A percentile compares a stretch with the other conserved stretches of the same genome.
These are phyloP conservation scores for Watersipora subatra DNA, from an alignment of 1,140 invertebrate genomes.

Conservation along the genomic window DNA sequence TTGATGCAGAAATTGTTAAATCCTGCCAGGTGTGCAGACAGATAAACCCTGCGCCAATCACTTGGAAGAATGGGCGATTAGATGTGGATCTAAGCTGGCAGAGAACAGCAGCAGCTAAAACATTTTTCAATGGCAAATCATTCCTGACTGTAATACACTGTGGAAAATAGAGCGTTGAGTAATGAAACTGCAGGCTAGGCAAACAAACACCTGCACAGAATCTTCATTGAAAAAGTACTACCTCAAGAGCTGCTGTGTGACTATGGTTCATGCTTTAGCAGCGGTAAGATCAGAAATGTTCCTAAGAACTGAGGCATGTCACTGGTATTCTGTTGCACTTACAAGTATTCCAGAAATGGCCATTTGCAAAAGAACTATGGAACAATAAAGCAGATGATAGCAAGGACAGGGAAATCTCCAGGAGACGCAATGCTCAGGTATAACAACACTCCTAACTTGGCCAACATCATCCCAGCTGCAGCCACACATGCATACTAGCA, in stretches of 20 bases:
- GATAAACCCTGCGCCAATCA: background rate
- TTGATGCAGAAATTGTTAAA: background rate
- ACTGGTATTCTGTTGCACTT: background rate
- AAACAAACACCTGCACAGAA: background rate
- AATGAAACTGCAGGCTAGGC: background rate
- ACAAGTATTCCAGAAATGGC: background rate
- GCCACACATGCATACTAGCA: background rate
- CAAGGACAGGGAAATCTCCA: background rate
- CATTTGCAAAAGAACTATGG: background rate
- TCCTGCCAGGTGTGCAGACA: background rate
- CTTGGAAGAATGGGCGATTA: background rate
- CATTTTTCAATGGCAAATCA: background rate
- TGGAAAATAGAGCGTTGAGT: background rate
- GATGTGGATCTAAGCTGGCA: background rate
- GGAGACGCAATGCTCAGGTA: background rate
- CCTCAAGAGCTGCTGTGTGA: constrained; percentile 1
- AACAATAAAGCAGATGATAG: background rate
- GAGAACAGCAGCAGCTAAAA: background rate
- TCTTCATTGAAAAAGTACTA: background rate
- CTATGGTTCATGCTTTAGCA: background rate
- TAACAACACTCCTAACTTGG: background rate
- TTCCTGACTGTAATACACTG: background rate
- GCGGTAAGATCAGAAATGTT: background rate
- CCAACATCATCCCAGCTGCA: background rate
- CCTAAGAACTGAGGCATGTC: background rate